Evolutionary conservation across 2,888 invertebrate genomes (phyloP).

Genomic region (Xestia ashworthii): DNA sequence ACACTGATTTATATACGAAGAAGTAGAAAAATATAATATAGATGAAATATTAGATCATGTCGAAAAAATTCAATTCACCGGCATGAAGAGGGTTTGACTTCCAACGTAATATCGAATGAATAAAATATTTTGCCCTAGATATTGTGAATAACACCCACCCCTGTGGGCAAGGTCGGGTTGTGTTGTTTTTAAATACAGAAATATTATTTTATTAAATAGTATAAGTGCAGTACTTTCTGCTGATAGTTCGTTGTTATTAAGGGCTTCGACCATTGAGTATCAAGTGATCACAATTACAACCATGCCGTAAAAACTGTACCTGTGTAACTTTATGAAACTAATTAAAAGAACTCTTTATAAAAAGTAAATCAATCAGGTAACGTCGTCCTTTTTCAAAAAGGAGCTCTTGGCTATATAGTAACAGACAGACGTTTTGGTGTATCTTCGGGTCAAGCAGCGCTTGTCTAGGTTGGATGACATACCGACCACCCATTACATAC

Average conservation of each 20-base stretch:
- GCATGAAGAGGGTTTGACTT: slow-evolving; percentile 34
- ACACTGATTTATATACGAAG: slow-evolving; percentile 14
- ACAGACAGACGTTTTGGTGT: no score
- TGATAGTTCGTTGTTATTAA: neutral
- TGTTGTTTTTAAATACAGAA: neutral
- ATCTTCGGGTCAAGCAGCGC: neutral
- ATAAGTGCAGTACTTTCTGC: neutral
- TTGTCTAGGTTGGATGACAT: no score
- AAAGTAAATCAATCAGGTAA: no score
- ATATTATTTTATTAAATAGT: neutral
- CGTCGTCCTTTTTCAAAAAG: neutral
- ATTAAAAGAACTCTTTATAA: neutral
- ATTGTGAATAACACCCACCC: slow-evolving; percentile 22
- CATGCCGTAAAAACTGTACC: neutral
- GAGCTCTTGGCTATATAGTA: no score
- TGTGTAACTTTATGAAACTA: no score
- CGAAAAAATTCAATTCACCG: slow-evolving; percentile 38
- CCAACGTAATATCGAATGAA: slow-evolving; percentile 19
- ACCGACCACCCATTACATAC: neutral
- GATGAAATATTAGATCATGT: slow-evolving; percentile 29
- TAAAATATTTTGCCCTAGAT: slow-evolving; percentile 28
- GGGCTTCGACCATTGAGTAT: neutral
- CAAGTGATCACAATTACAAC: neutral
- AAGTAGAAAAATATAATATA: slow-evolving; percentile 31
- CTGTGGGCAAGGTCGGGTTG: neutral